Evolutionary conservation across 1,140 invertebrate genomes (phyloP), one percentile per base, ranked within the genome.

Genomic region (Alviniconcha marisindica): DNA sequence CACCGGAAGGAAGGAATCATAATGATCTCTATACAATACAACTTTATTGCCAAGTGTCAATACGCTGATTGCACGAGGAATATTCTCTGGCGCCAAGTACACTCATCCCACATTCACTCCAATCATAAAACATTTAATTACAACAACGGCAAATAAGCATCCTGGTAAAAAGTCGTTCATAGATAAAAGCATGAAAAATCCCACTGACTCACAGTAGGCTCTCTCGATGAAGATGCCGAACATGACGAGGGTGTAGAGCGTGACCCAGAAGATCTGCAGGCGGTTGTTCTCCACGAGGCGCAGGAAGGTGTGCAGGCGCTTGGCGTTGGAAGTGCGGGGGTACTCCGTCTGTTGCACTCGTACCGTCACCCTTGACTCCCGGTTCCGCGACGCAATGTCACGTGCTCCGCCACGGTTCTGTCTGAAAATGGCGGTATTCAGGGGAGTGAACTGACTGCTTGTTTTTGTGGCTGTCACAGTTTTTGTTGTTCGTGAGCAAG

Each of bases 211-310:
- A 97, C 97, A 97, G 73, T 99, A 97, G 91, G 99, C 99, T 93
- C 98, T 94, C 92, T 99, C 98, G 7, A 99, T 95, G 91, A 99
- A 99, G 1, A 99, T 94, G 1, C 96, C 97, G 88, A 98, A 96
- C 4, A 97, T 98, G 28, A 98, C 96, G 3, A 99, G 97, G 89
- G 98, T 99, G 94, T 99, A 99, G 0, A 99, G 95, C 91, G 99
- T 98, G 12, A 99, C 93, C 92, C 99, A 99, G 91, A 99, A 99
- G 83, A 99, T 99, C 89, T 99, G 98, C 91, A 99, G 98, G 28
- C 98, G 94, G 93, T 99, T 98, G 93, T 99, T 98, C 94, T 99
- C 98, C 18, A 93, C 84, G 81, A 88, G 92, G 31, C 83, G 83
- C 2, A 77, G 80, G 89, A 98, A 99, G 10, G 97, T 98, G 1